Conservation (phyloP, 2,888 invertebrate species). For the Caenorhabditis sp. region DNA sequence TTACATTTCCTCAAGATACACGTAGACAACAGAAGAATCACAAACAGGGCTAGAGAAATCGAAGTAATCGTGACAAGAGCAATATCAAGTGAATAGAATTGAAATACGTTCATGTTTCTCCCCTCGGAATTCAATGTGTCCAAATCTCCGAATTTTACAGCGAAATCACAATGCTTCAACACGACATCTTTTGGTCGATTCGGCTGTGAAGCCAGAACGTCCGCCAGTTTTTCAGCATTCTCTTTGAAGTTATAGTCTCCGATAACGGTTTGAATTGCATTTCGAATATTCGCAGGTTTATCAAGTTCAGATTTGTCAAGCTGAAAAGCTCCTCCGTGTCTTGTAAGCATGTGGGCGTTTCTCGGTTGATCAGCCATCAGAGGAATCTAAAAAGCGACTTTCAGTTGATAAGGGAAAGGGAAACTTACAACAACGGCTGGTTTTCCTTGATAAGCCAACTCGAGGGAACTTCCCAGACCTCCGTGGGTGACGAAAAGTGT, state of each 20-base stretch:
- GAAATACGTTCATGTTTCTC: conserved; percentile 56
- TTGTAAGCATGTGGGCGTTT: conserved; percentile 63
- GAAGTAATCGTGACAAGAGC: conserved; percentile 2
- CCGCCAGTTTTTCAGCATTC: conserved; percentile 38
- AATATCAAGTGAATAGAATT: conserved; percentile 60
- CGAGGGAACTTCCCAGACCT: conserved; percentile 63
- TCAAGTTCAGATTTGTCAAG: conserved; percentile 47
- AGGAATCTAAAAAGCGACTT: conserved; percentile 43
- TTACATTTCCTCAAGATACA: neutral
- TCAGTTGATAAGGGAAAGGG: neutral
- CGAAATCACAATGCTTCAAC: conserved; percentile 53
- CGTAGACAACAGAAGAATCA: neutral
- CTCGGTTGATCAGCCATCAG: conserved; percentile 66
- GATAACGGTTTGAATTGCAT: conserved; percentile 50
- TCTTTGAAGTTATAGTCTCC: conserved; percentile 14
- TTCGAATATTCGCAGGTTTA: conserved; percentile 35
- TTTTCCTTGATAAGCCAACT: conserved; percentile 64
- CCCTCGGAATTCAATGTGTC: conserved; percentile 56
- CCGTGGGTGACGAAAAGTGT: conserved; percentile 66
- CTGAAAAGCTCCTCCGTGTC: conserved; percentile 59
- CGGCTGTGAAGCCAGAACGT: conserved; percentile 34
- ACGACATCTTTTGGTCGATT: conserved; percentile 45
- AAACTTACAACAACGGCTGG: conserved; percentile 58
- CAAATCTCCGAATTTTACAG: conserved; percentile 40
- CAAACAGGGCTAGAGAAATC: neutral